A percentile compares a stretch with the other conserved stretches of the same genome.
Evolutionary conservation across 2,113 vertebrate species (phyloP).

Genomic region (Sinocyclocheilus anshuiensis): DNA sequence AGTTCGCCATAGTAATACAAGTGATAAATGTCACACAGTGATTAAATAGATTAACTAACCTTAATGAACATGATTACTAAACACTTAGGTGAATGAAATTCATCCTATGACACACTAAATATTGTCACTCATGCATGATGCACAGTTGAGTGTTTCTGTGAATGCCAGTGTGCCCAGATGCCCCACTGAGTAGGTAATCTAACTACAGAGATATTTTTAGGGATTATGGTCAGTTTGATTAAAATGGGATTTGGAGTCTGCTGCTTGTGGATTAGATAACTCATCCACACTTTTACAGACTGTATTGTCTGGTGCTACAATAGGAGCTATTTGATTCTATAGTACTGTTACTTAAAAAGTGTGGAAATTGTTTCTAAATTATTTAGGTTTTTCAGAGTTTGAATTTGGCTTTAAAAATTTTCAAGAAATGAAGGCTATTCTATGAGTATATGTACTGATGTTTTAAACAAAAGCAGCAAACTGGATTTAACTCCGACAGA

Average conservation of each 20-base stretch:
- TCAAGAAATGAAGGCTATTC: not conserved
- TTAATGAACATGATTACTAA: not conserved
- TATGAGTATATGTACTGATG: not conserved
- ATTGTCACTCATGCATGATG: too few relatives aligned
- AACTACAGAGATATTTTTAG: constrained; percentile 18
- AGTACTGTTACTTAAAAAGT: not conserved
- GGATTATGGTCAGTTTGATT: constrained; percentile 52
- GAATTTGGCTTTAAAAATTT: not conserved
- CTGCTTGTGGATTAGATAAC: constrained; percentile 31
- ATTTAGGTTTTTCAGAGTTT: not conserved
- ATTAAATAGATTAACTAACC: not conserved
- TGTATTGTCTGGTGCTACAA: constrained; percentile 19
- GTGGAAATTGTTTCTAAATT: not conserved
- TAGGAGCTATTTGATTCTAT: not conserved
- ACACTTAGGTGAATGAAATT: not conserved
- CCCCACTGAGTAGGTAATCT: constrained; percentile 23
- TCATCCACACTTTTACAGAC: constrained; percentile 20
- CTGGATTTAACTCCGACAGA: not conserved
- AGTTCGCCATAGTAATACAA: too few relatives aligned
- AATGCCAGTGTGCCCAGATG: constrained; percentile 10
- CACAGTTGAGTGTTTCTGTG: not conserved
- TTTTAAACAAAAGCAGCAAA: not conserved
- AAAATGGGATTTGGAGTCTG: constrained; percentile 50
- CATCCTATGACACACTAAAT: not conserved
- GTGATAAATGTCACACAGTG: not conserved